Base-by-base conservation (phyloP, 2,888 invertebrate genomes). In the Dynastes maya region DNA sequence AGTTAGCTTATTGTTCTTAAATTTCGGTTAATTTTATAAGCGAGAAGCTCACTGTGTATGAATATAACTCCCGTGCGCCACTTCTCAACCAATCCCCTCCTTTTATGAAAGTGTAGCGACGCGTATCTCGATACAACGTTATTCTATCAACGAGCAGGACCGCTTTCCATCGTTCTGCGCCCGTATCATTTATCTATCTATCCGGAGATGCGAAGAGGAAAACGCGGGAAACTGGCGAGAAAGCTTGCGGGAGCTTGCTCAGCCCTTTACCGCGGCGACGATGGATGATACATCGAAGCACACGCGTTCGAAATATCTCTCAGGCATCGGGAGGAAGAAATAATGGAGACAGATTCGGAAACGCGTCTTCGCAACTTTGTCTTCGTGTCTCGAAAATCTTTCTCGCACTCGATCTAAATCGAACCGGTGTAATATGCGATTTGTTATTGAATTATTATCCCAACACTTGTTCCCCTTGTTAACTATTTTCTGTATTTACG, bases 231-330 rank as follows among this genome's bases (percentile, higher is more conserved):
- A 22, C 22, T 22, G 22, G 45, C 45, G 32, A 37, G 32, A 37
- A 37, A 37, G 32, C 32, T 37, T 37, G 32, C 32, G 32, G 32
- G 32, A 37, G 32, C 32, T 37, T 45, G 11, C 45, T 45, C 11
- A 45, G 45, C 45, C 45, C 8, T 45, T 8, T 45, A 45, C 45
- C 11, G 6, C 65, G 65, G 16, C 40, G 16, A 37, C 65, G 40
- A 65, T 65, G 45, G 45, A 45, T 45, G 64, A 64, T 64, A 64
- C 64, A 64, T 64, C 32, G 64, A 64, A 64, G 27, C 64, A 64
- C 64, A 32, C 64, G 64, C 32, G 37, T n/a, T 37, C 32, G 32
- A 37, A 32, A 64, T 64, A 64, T 64, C 64, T 64, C 64, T 32
- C 29, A 32, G 29, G 13, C 64, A 9, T 32, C 64, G 32, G 40